Percentiles rank a stretch among this genome's conserved stretches.
These are phyloP conservation scores for Oreamnos americanus DNA, from an alignment of 2,113 vertebrate species.

Conservation along the genomic window DNA sequence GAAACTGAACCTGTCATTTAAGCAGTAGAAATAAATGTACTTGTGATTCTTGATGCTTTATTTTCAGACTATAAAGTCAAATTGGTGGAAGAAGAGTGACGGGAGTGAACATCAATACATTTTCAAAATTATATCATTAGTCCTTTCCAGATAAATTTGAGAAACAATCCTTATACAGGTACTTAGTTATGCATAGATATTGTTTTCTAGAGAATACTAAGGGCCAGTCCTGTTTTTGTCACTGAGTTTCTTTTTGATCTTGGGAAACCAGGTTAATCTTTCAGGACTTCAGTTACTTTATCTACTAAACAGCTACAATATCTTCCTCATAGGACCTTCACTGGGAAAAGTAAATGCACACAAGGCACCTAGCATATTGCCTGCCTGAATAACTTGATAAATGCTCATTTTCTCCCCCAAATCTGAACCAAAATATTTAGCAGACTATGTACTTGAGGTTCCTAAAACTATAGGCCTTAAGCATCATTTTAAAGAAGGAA, in stretches of 20 bases:
- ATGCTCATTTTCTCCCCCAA: background rate
- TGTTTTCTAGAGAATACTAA: background rate
- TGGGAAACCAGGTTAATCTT: conserved; percentile 24
- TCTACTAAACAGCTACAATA: conserved; percentile 18
- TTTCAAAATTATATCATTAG: background rate
- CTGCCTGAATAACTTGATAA: background rate
- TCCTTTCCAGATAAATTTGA: background rate
- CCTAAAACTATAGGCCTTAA: background rate
- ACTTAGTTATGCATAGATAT: background rate
- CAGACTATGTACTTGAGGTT: background rate
- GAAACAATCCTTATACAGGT: background rate
- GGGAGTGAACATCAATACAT: background rate
- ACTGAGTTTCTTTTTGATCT: background rate
- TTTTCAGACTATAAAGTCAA: background rate
- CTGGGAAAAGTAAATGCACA: background rate
- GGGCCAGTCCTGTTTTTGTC: background rate
- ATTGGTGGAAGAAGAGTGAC: background rate
- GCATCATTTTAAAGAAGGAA: background rate
- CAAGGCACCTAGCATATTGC: background rate
- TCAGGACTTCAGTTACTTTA: background rate
- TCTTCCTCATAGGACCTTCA: background rate
- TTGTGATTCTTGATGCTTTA: background rate
- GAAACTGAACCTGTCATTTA: background rate
- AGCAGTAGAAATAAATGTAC: background rate
- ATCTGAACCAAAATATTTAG: conserved; percentile 2